Percentiles rank a stretch among this genome's conserved stretches.
Conservation (phyloP, 2,888 invertebrate genomes). For the Cremastobaeus sp. region DNA sequence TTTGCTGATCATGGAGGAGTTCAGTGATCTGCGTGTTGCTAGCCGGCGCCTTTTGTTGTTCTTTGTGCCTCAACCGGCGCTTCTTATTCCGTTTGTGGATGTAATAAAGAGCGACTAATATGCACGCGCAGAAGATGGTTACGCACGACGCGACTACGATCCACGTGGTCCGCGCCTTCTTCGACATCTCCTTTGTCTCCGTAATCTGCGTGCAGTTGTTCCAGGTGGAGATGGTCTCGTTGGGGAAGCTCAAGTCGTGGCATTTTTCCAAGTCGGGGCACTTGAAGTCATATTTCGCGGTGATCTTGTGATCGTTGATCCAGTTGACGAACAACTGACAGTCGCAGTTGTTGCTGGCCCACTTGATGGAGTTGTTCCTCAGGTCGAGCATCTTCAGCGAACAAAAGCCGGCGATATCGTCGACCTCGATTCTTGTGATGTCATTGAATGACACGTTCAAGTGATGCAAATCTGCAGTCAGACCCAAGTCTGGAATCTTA, state of each 20-base stretch:
- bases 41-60: slow-evolving; percentile 67
- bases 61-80: slow-evolving; percentile 67
- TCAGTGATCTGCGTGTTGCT: slow-evolving; percentile 72
- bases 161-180: slow-evolving; percentile 71
- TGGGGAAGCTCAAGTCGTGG: slow-evolving; percentile 29
- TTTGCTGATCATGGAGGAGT: slow-evolving; percentile 66
- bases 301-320: slow-evolving; percentile 64
- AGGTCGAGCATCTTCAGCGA: slow-evolving; percentile 81
- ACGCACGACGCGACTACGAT: slow-evolving; percentile 70
- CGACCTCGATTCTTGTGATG: slow-evolving; percentile 78
- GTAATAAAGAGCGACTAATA: slow-evolving; percentile 69
- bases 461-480: slow-evolving; percentile 80
- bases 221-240: slow-evolving; percentile 47
- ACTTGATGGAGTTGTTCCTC: slow-evolving; percentile 65
- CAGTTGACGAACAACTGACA: slow-evolving; percentile 69
- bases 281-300: slow-evolving; percentile 56
- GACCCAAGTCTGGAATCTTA: slow-evolving; percentile 82
- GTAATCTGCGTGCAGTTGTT: slow-evolving; percentile 65
- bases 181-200: slow-evolving; percentile 62
- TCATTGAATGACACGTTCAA: slow-evolving; percentile 84
- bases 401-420: slow-evolving; percentile 83
- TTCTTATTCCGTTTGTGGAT: slow-evolving; percentile 72
- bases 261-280: slow-evolving; percentile 20
- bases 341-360: slow-evolving; percentile 65
- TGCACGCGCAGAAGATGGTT: slow-evolving; percentile 62